These are phyloP conservation scores for Eulemur albifrons DNA, from an alignment of 2,797 vertebrate genomes.

Conservation along the genomic window DNA sequence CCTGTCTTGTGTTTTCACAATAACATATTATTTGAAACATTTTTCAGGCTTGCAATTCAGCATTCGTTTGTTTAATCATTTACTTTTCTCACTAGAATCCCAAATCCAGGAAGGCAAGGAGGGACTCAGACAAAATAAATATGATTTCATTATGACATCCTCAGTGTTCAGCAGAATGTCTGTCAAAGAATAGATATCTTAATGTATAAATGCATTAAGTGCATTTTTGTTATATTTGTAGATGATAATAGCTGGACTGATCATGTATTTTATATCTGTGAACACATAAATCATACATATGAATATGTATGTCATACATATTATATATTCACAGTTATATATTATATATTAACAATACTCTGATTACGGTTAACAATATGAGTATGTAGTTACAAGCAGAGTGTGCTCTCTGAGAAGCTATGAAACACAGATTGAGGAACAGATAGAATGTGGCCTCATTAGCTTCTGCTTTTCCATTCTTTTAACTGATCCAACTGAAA, in stretches of 20 bases:
- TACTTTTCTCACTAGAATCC: not conserved
- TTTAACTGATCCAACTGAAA: conserved; percentile 25
- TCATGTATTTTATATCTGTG: not conserved
- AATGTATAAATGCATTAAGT: not conserved
- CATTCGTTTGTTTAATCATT: not conserved
- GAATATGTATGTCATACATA: no score
- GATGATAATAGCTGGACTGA: not conserved
- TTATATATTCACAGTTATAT: not conserved
- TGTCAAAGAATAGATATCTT: not conserved
- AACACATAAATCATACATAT: not conserved
- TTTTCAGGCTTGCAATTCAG: not conserved
- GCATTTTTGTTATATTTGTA: not conserved
- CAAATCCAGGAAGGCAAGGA: not conserved
- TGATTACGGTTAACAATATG: not conserved
- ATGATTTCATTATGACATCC: not conserved
- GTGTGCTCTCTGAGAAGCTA: not conserved
- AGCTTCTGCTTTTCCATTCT: conserved; percentile 22
- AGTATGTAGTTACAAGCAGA: not conserved
- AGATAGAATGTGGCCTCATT: not conserved
- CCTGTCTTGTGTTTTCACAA: not conserved
- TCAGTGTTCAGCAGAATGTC: not conserved
- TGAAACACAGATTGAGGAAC: not conserved
- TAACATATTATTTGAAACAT: not conserved
- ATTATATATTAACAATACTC: not conserved
- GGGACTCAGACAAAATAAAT: not conserved